phyloP scores from a whole-genome alignment of 2,888 invertebrate species.

The Cryptus viduatorius region DNA sequence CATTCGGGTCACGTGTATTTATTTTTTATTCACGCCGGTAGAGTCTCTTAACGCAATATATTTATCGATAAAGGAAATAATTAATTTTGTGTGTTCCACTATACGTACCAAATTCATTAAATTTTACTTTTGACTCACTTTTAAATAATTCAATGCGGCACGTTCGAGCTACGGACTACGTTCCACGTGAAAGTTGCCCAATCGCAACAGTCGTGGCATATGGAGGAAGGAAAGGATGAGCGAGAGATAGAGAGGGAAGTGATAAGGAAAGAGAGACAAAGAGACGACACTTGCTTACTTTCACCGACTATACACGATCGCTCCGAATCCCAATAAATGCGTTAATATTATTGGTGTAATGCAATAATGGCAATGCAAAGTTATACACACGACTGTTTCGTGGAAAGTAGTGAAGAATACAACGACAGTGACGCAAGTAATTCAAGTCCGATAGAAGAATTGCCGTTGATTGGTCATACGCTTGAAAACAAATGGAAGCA shows the following conservation, averaged over 20 bases:
- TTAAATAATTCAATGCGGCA: background rate
- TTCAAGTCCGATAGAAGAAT: conserved; percentile 32
- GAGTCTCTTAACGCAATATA: no score
- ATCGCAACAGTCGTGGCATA: background rate
- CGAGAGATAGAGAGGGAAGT: background rate
- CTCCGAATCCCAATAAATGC: background rate
- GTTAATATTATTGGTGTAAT: background rate
- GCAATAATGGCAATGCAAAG: background rate
- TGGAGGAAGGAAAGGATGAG: background rate
- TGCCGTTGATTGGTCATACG: conserved; percentile 43
- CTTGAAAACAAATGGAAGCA: background rate
- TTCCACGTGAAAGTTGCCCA: conserved; percentile 11
- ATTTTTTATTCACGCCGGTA: no score
- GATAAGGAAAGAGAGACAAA: background rate
- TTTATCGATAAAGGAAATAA: no score
- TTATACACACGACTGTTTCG: background rate
- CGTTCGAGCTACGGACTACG: background rate
- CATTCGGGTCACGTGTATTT: no score
- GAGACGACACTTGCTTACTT: background rate
- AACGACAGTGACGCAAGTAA: conserved; percentile 47
- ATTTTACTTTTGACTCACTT: no score
- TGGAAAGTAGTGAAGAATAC: conserved; percentile 27
- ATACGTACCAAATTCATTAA: no score
- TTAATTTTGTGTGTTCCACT: no score
- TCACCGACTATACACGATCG: background rate